phyloP scores from a whole-genome alignment of 2,113 vertebrate species.

The Dipodomys spectabilis region DNA sequence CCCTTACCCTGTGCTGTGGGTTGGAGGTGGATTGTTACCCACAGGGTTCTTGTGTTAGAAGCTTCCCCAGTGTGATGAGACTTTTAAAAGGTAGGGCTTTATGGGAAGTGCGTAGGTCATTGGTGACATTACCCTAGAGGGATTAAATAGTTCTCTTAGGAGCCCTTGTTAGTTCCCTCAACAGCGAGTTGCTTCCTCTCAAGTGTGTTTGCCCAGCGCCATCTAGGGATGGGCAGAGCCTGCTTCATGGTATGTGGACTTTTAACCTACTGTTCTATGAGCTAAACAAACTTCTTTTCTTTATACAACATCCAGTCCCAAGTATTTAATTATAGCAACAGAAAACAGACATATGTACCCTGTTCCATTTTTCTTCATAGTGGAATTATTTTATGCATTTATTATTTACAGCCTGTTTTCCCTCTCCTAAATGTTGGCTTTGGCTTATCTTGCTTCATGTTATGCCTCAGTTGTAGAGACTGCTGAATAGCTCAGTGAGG shows the following conservation, averaged over 20 bases:
- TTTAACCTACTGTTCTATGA: neutral
- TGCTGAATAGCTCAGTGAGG: neutral
- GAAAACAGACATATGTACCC: neutral
- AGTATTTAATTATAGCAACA: neutral
- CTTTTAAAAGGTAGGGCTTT: neutral
- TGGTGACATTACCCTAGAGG: neutral
- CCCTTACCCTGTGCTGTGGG: neutral
- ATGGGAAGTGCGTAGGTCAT: neutral
- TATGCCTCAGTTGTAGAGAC: neutral
- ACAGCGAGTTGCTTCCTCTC: neutral
- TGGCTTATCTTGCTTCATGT: neutral
- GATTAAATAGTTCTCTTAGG: neutral
- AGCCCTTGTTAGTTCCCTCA: neutral
- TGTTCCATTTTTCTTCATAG: neutral
- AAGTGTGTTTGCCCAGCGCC: neutral
- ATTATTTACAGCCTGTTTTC: neutral
- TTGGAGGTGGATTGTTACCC: neutral
- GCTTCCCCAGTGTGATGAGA: neutral
- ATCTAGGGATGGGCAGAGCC: neutral
- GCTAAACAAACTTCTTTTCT: neutral
- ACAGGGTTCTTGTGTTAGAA: neutral
- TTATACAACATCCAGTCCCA: neutral
- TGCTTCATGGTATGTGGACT: neutral
- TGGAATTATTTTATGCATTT: neutral
- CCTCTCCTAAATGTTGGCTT: neutral